Base-by-base conservation (phyloP, 2,888 invertebrate species). In the Poecilus cupreus region DNA sequence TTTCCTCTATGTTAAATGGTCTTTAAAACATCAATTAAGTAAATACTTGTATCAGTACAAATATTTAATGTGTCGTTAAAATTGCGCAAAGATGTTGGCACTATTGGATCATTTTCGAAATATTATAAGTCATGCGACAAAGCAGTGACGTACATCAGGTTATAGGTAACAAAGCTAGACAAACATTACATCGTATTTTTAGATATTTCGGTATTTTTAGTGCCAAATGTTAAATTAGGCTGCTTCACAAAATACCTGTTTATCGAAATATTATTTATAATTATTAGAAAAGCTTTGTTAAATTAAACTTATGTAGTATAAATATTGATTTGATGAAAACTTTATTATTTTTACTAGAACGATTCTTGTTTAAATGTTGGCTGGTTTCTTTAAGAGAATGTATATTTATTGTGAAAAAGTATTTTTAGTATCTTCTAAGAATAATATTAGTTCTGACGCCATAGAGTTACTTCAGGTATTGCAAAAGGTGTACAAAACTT, bases 371-470 rank as follows among this genome's bases (percentile, higher is more conserved):
- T 20, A 75, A 26, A 1, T 74, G 74, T 74, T 70, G 74, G 74
- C 74, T 74, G 74, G 72, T 72, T 72, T 72, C 46, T 74, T 74
- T 49, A 43, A 13, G 0, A 46, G 75, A 75, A 49, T 75, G 51
- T 75, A 75, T 75, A 75, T 75, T 75, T 75, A 75, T 51, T 75
- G 75, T 75, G 24, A 26, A 51, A 46, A 75, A 51, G 24, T 75
- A 75, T 75, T 75, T 49, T 75, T 75, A 75, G 75, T 49, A 26
- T 51, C 49, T 51, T 70, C 46, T 24, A 75, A 75, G 20, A 75
- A 75, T 75, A 75, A 46, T 46, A 75, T 24, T 22, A 11, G 22
- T 75, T 11, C 32, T 70, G 70, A 70, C 70, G 70, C 37, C 70
- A 70, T 13, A 10, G 0, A 13, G 13, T 26, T 26, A 11, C 43